Evolutionary conservation across 2,797 vertebrate species (phyloP), one percentile per base, ranked within the genome.

Genomic region (Petrocephalus schoutedeni): DNA sequence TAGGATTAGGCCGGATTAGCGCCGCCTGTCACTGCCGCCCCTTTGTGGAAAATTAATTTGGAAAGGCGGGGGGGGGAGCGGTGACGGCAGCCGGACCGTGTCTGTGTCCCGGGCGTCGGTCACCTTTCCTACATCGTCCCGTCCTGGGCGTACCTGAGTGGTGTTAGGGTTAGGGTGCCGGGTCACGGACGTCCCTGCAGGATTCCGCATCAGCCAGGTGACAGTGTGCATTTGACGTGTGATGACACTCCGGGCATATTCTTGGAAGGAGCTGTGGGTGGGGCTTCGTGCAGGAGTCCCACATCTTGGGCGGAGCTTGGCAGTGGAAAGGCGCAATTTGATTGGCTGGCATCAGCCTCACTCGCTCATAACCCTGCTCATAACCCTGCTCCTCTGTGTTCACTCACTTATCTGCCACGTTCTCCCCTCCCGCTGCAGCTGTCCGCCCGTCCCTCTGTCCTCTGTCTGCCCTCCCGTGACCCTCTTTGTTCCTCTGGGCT

Each of bases 1-100:
- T 94, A 92, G 94, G 94, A 95, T 95, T 95, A 95, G 92, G 89
- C 89, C 93, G 94, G 94, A 95, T 95, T 95, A 95, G 95, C 93
- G 92, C 94, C 93, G 93, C 92, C 92, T 91, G 91, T 91, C 90
- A 92, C 93, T 95, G 14, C 56, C 32, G n/a, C 92, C 93, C 92
- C 92, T 94, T 94, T 92, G 92, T 91, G 92, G 94, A 92, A 91
- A 94, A 93, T 94, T 94, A 93, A 95, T 96, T 95, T 94, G 92
- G 93, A 92, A 93, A 92, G 86, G 92, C 92, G 92, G 36, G 3
- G 91, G 93, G 91, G 91, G 92, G 90, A 87, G 88, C 90, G 92
- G 90, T 91, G 87, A 89, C 88, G 89, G 91, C 32, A 14, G 28
- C 0, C 4, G 28, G 36, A n/a, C 16, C 6, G 32, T 77, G 36